These are phyloP conservation scores for Dryoscopus gambensis DNA, from an alignment of 2,113 vertebrate species.

Conservation along the genomic window DNA sequence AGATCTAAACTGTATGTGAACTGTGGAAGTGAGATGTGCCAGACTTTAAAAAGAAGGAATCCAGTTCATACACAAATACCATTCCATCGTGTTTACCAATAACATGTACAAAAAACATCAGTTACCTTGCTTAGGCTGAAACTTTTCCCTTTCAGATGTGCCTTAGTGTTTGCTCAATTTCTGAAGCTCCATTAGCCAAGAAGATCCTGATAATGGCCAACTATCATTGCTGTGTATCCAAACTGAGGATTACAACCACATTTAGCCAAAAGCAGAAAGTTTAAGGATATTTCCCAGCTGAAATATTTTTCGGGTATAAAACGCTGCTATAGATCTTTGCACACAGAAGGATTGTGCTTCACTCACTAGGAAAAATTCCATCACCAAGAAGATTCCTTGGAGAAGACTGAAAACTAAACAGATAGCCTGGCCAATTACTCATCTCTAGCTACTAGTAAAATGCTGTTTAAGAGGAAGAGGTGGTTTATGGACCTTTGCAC, in stretches of 20 bases:
- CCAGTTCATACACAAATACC: neutral
- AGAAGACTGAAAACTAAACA: neutral
- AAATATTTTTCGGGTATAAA: slow-evolving; percentile 45
- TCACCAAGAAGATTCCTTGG: neutral
- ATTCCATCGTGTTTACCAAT: neutral
- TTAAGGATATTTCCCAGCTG: neutral
- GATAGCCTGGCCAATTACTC: neutral
- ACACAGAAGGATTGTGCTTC: neutral
- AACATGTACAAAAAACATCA: neutral
- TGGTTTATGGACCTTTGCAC: neutral
- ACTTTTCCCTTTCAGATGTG: neutral
- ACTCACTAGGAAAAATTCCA: neutral
- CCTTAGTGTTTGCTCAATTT: neutral
- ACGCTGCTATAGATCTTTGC: neutral
- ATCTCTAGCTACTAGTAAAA: neutral
- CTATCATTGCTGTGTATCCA: neutral
- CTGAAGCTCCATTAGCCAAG: neutral
- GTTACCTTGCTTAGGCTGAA: neutral
- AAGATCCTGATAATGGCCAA: neutral
- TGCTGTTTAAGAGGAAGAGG: neutral
- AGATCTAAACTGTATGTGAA: neutral
- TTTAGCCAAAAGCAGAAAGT: slow-evolving; percentile 29
- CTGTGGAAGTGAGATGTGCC: neutral
- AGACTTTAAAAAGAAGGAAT: neutral
- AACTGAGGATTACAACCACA: neutral